These are phyloP conservation scores for Stenurella melanura DNA, from an alignment of 2,888 invertebrate species.

Conservation along the genomic window DNA sequence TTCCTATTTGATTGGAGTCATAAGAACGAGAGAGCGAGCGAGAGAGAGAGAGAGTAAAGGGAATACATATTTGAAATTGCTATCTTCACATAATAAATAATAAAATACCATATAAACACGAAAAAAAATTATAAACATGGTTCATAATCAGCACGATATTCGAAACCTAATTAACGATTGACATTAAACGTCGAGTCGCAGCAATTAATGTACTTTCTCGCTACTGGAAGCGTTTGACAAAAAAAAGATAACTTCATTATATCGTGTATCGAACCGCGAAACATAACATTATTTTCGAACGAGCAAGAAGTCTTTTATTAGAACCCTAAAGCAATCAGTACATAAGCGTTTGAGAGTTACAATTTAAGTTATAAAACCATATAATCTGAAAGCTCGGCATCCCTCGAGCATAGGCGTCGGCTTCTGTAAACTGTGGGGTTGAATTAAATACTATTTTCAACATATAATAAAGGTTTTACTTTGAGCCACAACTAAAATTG, in stretches of 20 bases:
- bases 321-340: slow-evolving; percentile 23
- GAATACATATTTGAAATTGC: no score
- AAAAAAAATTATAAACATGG: no score
- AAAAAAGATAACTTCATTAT: slow-evolving; percentile 5
- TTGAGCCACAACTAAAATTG: no score
- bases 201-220: neutral
- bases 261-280: slow-evolving; percentile 5
- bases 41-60: no score
- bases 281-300: neutral
- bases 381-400: slow-evolving; percentile 42
- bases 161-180: no score
- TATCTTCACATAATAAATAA: no score
- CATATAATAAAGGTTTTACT: no score
- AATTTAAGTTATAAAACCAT: slow-evolving; percentile 54
- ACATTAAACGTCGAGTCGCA: no score
- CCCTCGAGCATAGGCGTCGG: slow-evolving; percentile 5
- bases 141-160: no score
- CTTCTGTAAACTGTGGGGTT: neutral
- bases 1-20: no score
- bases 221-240: neutral
- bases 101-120: no score
- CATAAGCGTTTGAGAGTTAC: slow-evolving; percentile 39
- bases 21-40: no score
- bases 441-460: neutral
- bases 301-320: slow-evolving; percentile 18